Evolutionary conservation across 1,140 invertebrate genomes (phyloP), one percentile per base, ranked within the genome.

Genomic region (fruit fly (Drosophila melanogaster)): DNA sequence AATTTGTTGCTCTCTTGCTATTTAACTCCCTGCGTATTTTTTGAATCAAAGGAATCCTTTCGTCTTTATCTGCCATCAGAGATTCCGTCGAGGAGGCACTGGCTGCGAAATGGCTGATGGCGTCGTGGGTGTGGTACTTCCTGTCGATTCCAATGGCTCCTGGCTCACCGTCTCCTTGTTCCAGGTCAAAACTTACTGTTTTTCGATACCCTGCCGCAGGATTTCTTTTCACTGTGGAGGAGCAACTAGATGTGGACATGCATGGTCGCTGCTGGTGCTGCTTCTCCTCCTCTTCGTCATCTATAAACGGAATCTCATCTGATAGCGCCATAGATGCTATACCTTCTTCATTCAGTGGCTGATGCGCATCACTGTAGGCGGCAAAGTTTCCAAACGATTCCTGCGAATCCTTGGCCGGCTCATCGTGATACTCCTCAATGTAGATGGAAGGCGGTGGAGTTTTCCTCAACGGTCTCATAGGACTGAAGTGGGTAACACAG

Each of bases 131-230:
- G 24, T 91, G 83, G 57, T 91, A 91, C 51, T 91, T 90, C 10
- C 90, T 75, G 62, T 91, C 90, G n/a, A 89, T 85, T 44, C 73
- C 62, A 14, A 58, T 26, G 8, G 59, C 53, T 40, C 35, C 40
- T 35, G 47, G 35, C 6, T 14, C 66, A 1, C 33, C 17, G 4
- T n/a, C 41, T n/a, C 10, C 65, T 54, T 92, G 89, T 33, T 92
- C 86, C 26, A 92, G 57, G 76, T 92, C 92, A 49, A 92, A 92
- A 49, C 92, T 92, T 8, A 92, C 92, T 1, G 92, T 92, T 57
- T 92, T 92, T 0, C 92, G 79, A 66, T 90, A 90, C 26, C 79
- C 75, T 6, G 66, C 73, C 8, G 55, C 72, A 19, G 72, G 55
- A 54, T 58, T 79, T 19, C 81, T 73, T 35, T 85, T 90, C 0